A percentile compares a stretch with the other conserved stretches of the same genome.
phyloP scores from a whole-genome alignment of 1,140 invertebrate genomes.

The Orchesella cincta region DNA sequence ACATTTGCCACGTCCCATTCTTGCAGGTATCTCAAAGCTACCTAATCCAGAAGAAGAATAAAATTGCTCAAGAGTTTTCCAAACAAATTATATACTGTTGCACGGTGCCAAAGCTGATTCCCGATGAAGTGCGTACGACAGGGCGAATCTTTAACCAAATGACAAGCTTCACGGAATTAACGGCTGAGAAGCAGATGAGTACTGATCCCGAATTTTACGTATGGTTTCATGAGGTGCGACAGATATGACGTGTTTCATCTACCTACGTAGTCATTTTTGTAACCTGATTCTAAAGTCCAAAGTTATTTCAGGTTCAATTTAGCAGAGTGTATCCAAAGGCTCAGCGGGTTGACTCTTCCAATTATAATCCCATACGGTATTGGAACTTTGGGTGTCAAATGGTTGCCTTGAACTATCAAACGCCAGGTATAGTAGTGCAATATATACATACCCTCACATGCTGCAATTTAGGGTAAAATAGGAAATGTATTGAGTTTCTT shows the following conservation, averaged over 20 bases:
- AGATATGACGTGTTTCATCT: conserved; percentile 20
- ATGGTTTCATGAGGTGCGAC: conserved; percentile 16
- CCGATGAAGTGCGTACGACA: conserved; percentile 64
- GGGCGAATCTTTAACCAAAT: conserved; percentile 74
- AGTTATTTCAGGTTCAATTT: conserved; percentile 68
- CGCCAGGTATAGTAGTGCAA: conserved; percentile 63
- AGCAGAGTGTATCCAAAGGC: conserved; percentile 88
- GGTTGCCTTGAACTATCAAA: conserved; percentile 97
- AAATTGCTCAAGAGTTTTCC: conserved; percentile 86
- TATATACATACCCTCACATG: neutral
- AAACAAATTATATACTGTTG: conserved; percentile 93
- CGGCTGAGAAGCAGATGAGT: conserved; percentile 1
- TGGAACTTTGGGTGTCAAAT: conserved; percentile 96
- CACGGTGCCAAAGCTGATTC: conserved; percentile 77
- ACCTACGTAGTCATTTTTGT: neutral
- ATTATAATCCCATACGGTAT: conserved; percentile 91
- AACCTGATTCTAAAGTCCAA: too few relatives aligned
- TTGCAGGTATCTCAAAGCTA: neutral
- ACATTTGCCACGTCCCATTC: neutral
- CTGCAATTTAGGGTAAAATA: too few relatives aligned
- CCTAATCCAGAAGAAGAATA: conserved; percentile 37
- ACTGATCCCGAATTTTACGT: conserved; percentile 1
- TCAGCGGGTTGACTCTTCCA: conserved; percentile 91
- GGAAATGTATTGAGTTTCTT: too few relatives aligned
- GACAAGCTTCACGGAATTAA: conserved; percentile 14